These are phyloP conservation scores for Achatina immaculata DNA, from an alignment of 1,140 invertebrate species.

Conservation along the genomic window DNA sequence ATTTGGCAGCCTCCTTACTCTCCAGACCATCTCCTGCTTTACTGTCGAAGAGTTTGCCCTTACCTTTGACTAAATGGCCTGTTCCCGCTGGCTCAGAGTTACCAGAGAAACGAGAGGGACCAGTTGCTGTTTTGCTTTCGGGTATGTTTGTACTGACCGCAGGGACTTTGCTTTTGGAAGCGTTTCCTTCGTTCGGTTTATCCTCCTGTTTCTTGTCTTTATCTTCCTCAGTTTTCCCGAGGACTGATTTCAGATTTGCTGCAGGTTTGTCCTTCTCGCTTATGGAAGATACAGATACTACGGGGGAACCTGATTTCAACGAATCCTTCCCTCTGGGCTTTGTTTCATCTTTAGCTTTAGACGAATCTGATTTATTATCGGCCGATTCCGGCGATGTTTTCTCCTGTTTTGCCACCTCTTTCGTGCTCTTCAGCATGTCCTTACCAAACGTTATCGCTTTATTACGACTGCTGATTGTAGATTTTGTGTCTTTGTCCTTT, in stretches of 20 bases:
- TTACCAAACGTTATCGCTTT: conserved; percentile 23
- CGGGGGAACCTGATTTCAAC: neutral
- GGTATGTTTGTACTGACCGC: neutral
- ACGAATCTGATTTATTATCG: neutral
- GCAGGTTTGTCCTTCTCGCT: neutral
- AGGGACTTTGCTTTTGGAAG: neutral
- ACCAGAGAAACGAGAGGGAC: neutral
- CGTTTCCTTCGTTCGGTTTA: neutral
- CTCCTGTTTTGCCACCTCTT: conserved; percentile 17
- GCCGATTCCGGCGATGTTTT: neutral
- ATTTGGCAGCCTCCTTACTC: neutral
- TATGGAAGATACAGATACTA: no score
- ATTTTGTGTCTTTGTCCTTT: neutral
- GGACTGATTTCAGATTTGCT: neutral
- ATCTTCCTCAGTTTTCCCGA: neutral
- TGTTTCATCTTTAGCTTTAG: neutral
- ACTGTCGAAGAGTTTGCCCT: neutral
- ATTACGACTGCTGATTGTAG: neutral
- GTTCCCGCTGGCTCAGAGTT: neutral
- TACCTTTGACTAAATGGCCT: neutral
- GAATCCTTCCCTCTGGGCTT: neutral
- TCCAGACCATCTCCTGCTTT: neutral
- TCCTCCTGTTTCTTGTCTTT: neutral
- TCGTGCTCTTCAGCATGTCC: conserved; percentile 9
- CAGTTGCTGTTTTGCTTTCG: neutral